These are phyloP conservation scores for Megamerina dolium DNA, from an alignment of 2,888 invertebrate species.

Conservation along the genomic window DNA sequence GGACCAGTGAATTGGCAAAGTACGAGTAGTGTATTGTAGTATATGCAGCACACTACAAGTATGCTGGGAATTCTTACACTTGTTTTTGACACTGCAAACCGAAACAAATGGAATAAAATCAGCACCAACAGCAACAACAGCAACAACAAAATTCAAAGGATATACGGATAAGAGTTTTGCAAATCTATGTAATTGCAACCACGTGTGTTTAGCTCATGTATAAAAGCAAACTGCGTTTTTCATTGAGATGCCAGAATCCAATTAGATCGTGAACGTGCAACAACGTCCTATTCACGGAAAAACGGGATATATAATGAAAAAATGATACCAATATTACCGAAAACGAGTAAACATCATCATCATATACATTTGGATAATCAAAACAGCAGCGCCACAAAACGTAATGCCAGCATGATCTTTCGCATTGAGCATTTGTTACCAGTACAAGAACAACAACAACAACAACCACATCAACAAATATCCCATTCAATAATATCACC, in stretches of 20 bases:
- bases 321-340: slow-evolving; percentile 32
- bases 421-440: slow-evolving; percentile 34
- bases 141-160: slow-evolving; percentile 5
- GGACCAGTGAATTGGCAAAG: slow-evolving; percentile 5
- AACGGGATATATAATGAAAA: slow-evolving; percentile 5
- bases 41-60: slow-evolving; percentile 21
- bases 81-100: slow-evolving; percentile 47
- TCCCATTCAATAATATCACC: not conserved
- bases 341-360: slow-evolving; percentile 27
- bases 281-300: slow-evolving; percentile 14
- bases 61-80: slow-evolving; percentile 50
- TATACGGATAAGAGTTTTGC: slow-evolving; percentile 22
- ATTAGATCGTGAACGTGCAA: slow-evolving; percentile 32
- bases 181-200: not conserved
- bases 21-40: no score
- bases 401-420: slow-evolving; percentile 39
- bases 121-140: slow-evolving; percentile 13
- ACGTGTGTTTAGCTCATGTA: slow-evolving; percentile 21
- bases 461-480: slow-evolving; percentile 1
- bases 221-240: slow-evolving; percentile 39
- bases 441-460: slow-evolving; percentile 8
- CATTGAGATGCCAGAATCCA: slow-evolving; percentile 43
- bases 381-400: slow-evolving; percentile 24
- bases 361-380: slow-evolving; percentile 26
- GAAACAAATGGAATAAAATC: slow-evolving; percentile 37